Conservation (phyloP, 2,797 vertebrate species). For the Novumbra hubbsi region DNA sequence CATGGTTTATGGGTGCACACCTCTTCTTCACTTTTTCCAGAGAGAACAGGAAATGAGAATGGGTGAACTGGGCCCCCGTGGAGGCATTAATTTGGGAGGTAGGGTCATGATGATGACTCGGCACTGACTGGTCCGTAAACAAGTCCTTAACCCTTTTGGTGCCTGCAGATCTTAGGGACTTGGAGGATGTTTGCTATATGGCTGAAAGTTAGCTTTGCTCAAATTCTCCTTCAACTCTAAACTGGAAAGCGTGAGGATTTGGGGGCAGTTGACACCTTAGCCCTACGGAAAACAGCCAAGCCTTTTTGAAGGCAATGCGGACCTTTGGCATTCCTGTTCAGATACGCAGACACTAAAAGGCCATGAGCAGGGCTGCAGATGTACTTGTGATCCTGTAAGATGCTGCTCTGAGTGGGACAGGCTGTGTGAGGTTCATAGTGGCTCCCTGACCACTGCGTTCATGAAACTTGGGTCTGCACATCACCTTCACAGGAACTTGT, state of each 20-base stretch:
- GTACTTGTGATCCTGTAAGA: not conserved
- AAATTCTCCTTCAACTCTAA: not conserved
- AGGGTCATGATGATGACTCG: slow-evolving; percentile 79
- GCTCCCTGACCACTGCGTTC: slow-evolving; percentile 34
- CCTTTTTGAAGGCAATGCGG: not conserved
- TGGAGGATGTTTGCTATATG: not conserved
- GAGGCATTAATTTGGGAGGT: slow-evolving; percentile 99
- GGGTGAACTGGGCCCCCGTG: slow-evolving; percentile 97
- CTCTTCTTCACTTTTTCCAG: slow-evolving; percentile 95
- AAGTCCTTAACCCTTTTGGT: not conserved
- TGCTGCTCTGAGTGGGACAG: not conserved
- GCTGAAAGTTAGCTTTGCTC: not conserved
- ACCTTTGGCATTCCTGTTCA: not conserved
- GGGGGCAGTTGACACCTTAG: not conserved
- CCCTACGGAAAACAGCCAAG: not conserved
- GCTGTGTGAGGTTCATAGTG: slow-evolving; percentile 56
- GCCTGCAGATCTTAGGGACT: slow-evolving; percentile 3
- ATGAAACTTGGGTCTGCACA: slow-evolving; percentile 79
- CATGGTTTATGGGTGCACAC: slow-evolving; percentile 44
- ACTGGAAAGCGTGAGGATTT: not conserved
- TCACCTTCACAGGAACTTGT: slow-evolving; percentile 44
- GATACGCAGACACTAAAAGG: slow-evolving; percentile 7
- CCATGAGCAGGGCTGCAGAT: slow-evolving; percentile 3
- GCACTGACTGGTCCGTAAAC: slow-evolving; percentile 12
- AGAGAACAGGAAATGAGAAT: slow-evolving; percentile 99